phyloP scores from a whole-genome alignment of 1,140 invertebrate species.

The Phortica variegata region DNA sequence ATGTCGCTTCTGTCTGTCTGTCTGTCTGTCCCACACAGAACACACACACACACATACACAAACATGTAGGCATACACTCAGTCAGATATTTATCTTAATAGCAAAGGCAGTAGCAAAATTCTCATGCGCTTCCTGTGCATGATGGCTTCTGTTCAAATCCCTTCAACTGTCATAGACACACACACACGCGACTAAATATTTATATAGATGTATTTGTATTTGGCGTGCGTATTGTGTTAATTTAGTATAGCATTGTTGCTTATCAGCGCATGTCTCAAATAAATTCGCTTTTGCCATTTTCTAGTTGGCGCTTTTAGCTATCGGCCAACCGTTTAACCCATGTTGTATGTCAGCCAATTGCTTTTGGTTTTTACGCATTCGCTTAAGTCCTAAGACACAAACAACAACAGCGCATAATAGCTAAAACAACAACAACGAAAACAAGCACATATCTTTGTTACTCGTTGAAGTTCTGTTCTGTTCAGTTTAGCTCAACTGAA shows the following conservation, averaged over 20 bases:
- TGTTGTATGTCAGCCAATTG: no score
- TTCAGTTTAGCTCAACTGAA: no score
- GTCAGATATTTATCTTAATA: constrained; percentile 46
- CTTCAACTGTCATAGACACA: constrained; percentile 13
- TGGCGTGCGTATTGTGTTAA: constrained; percentile 32
- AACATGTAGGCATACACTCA: no score
- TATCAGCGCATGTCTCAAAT: constrained; percentile 52
- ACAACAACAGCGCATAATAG: no score
- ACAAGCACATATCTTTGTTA: neutral
- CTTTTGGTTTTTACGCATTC: no score
- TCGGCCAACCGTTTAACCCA: constrained; percentile 36
- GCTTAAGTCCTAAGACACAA: no score
- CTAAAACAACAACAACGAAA: neutral
- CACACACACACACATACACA: no score
- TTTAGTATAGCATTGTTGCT: constrained; percentile 45
- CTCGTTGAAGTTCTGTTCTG: no score
- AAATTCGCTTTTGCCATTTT: constrained; percentile 41
- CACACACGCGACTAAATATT: neutral
- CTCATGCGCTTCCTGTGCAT: constrained; percentile 50
- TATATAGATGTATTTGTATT: constrained; percentile 22
- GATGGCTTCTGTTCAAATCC: no score
- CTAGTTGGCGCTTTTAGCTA: constrained; percentile 35
- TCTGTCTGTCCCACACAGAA: no score
- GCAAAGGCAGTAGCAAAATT: constrained; percentile 15
- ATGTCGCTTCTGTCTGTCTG: no score